A percentile compares a stretch with the other conserved stretches of the same genome.
phyloP scores from a whole-genome alignment of 2,797 vertebrate species.

The Muraenolepis orangiensis region DNA sequence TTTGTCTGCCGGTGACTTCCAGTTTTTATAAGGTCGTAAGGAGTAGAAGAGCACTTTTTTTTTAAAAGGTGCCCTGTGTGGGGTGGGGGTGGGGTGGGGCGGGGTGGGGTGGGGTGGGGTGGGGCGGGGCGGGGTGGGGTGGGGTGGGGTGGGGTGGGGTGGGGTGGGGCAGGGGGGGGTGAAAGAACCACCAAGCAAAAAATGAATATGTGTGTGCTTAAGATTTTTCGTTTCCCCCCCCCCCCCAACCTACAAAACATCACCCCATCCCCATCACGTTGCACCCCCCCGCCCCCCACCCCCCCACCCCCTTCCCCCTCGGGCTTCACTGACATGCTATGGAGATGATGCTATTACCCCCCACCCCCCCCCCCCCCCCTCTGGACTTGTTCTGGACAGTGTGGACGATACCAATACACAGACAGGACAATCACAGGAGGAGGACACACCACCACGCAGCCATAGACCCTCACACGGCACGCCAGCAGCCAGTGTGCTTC shows the following conservation, averaged over 20 bases:
- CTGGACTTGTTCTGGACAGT: background rate
- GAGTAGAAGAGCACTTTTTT: slow-evolving; percentile 17
- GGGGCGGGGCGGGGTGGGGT: no score
- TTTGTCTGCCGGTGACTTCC: slow-evolving; percentile 78
- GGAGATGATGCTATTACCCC: background rate
- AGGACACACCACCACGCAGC: slow-evolving; percentile 60
- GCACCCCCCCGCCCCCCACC: background rate
- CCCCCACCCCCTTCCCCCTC: background rate
- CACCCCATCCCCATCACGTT: no score
- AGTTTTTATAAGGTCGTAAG: slow-evolving; percentile 72
- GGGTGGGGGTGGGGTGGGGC: no score
- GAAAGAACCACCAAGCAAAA: slow-evolving; percentile 71
- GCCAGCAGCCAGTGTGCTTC: slow-evolving; percentile 45
- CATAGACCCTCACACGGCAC: slow-evolving; percentile 65
- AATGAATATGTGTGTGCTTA: slow-evolving; percentile 54
- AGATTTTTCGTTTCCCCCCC: background rate
- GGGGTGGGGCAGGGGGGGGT: no score
- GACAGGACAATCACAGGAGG: slow-evolving; percentile 43
- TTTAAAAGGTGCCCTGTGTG: slow-evolving; percentile 65
- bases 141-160: no score
- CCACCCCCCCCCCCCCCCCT: background rate
- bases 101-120: no score
- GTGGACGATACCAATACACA: slow-evolving; percentile 23
- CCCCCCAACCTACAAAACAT: background rate
- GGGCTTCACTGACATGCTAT: background rate